A percentile compares a stretch with the other conserved stretches of the same genome.
These are phyloP conservation scores for Paraescarpia echinospica DNA, from an alignment of 1,140 invertebrate genomes.

Conservation along the genomic window DNA sequence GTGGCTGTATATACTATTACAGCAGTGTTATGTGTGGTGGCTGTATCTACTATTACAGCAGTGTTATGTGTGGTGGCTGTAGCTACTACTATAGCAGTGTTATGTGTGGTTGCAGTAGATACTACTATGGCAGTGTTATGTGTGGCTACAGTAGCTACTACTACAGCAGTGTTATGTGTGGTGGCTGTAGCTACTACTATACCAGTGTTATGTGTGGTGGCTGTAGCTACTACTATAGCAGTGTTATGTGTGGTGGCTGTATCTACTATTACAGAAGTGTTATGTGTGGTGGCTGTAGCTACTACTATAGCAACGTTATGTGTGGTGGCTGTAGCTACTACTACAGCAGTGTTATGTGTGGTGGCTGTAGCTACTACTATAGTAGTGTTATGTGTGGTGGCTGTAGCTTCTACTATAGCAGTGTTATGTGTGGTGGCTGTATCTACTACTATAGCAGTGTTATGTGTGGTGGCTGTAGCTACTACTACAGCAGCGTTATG, in stretches of 20 bases:
- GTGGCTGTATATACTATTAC: not conserved
- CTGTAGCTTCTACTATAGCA: too few relatives aligned
- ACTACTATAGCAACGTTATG: not conserved
- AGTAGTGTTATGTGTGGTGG: conserved; percentile 13
- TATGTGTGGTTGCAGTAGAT: too few relatives aligned
- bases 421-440: not conserved
- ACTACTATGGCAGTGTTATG: too few relatives aligned
- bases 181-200: not conserved
- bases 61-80: not conserved
- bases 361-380: not conserved
- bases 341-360: not conserved
- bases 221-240: not conserved
- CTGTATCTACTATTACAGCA: not conserved
- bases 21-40: too few relatives aligned
- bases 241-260: conserved; percentile 19
- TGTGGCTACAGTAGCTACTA: not conserved
- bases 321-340: not conserved
- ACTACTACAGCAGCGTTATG: not conserved
- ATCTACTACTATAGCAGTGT: not conserved
- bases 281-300: not conserved
- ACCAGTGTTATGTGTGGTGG: not conserved
- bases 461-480: not conserved
- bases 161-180: too few relatives aligned
- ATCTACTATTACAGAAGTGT: too few relatives aligned
- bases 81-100: not conserved